Conservation (phyloP, 2,113 vertebrate species). For the Misgurnus anguillicaudatus region DNA sequence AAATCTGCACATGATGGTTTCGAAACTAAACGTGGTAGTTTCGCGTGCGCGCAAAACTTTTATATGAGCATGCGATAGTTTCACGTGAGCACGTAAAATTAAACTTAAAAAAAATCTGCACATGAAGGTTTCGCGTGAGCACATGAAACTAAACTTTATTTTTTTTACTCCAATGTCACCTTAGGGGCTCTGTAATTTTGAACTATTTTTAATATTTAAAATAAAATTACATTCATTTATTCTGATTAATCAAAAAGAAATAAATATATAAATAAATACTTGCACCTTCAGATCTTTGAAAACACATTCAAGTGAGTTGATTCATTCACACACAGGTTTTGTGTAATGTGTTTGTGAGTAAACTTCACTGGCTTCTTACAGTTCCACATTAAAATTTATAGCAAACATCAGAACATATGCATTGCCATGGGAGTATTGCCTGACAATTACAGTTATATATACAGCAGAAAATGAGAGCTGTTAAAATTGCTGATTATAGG, state of each 20-base stretch:
- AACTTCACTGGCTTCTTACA: slow-evolving; percentile 45
- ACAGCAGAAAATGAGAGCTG: slow-evolving; percentile 78
- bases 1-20: too few species aligned
- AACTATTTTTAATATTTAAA: not conserved
- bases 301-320: not conserved
- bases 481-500: slow-evolving; percentile 76
- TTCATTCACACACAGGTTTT: not conserved
- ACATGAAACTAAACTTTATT: too few species aligned
- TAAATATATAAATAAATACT: too few species aligned
- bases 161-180: too few species aligned
- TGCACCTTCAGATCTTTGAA: not conserved
- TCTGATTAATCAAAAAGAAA: too few species aligned
- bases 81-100: too few species aligned
- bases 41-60: too few species aligned
- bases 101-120: too few species aligned
- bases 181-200: too few species aligned
- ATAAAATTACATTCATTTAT: not conserved
- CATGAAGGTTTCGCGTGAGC: too few species aligned
- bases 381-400: slow-evolving; percentile 62
- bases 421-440: slow-evolving; percentile 71
- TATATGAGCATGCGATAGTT: too few species aligned
- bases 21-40: too few species aligned
- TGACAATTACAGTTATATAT: slow-evolving; percentile 82
- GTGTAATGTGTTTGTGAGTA: slow-evolving; percentile 16
- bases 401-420: slow-evolving; percentile 69